Evolutionary conservation across 2,797 vertebrate species (phyloP).

Genomic region (Enoplosus armatus): DNA sequence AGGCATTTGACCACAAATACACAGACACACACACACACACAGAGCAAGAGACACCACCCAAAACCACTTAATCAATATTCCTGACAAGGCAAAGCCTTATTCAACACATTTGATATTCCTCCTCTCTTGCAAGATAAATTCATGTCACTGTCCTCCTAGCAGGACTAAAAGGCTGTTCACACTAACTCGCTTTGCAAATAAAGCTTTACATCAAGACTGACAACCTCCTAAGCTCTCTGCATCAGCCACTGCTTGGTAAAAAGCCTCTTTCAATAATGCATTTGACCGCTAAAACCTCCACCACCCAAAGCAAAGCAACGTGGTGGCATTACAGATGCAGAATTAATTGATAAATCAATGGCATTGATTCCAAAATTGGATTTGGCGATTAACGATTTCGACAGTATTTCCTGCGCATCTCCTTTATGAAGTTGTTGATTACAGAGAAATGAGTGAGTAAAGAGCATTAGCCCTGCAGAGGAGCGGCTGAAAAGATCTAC

Average conservation of each 20-base stretch:
- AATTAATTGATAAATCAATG: conserved; percentile 81
- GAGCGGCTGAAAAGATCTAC: conserved; percentile 63
- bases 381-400: conserved; percentile 68
- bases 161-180: conserved; percentile 77
- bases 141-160: conserved; percentile 71
- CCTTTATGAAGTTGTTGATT: conserved; percentile 77
- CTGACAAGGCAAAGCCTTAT: conserved; percentile 78
- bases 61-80: conserved; percentile 81
- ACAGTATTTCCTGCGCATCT: conserved; percentile 63
- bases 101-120: conserved; percentile 81
- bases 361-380: conserved; percentile 73
- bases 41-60: conserved; percentile 55
- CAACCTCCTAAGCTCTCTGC: conserved; percentile 80
- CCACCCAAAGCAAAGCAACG: conserved; percentile 66
- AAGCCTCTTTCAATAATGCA: conserved; percentile 81
- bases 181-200: conserved; percentile 81
- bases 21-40: conserved; percentile 24
- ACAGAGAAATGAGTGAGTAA: conserved; percentile 64
- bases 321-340: conserved; percentile 61
- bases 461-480: conserved; percentile 65
- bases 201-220: conserved; percentile 83
- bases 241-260: conserved; percentile 77
- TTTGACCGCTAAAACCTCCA: conserved; percentile 78
- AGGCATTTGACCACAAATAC: conserved; percentile 47
- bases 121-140: conserved; percentile 77